Percentiles rank a stretch among this genome's conserved stretches.
These are phyloP conservation scores for Lepisosteus osseus DNA, from an alignment of 2,113 vertebrate species.

Conservation along the genomic window DNA sequence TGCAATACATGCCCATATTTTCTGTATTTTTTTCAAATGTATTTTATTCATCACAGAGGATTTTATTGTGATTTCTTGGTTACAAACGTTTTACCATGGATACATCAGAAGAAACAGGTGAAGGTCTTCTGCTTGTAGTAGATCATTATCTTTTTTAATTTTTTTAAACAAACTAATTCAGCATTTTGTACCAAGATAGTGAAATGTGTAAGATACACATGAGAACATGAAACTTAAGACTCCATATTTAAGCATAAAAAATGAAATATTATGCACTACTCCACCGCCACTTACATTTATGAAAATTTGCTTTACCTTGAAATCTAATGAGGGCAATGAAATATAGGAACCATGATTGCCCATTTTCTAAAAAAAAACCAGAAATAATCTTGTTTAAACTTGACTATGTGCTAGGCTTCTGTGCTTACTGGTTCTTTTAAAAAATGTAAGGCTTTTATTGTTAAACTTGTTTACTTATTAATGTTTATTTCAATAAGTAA, in stretches of 20 bases:
- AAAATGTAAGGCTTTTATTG: constrained; percentile 58
- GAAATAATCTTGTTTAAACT: constrained; percentile 24
- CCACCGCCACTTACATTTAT: background rate
- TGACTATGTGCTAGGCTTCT: constrained; percentile 41
- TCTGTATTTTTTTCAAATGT: background rate
- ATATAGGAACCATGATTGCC: background rate
- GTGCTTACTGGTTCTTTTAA: constrained; percentile 53
- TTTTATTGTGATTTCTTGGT: no score
- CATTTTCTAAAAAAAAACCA: background rate
- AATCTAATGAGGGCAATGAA: background rate
- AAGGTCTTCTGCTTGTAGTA: no score
- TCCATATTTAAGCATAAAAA: no score
- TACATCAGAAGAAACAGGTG: no score
- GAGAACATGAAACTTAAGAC: no score
- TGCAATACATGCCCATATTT: constrained; percentile 33
- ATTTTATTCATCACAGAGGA: no score
- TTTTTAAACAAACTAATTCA: no score
- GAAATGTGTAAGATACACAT: no score
- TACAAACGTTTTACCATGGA: background rate
- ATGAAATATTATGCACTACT: no score
- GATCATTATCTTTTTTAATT: no score
- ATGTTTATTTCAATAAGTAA: constrained; percentile 51
- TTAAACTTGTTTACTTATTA: constrained; percentile 34
- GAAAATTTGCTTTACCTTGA: background rate
- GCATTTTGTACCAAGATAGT: no score